phyloP scores from a whole-genome alignment of 2,797 vertebrate genomes.

The Diplodus puntazzo region DNA sequence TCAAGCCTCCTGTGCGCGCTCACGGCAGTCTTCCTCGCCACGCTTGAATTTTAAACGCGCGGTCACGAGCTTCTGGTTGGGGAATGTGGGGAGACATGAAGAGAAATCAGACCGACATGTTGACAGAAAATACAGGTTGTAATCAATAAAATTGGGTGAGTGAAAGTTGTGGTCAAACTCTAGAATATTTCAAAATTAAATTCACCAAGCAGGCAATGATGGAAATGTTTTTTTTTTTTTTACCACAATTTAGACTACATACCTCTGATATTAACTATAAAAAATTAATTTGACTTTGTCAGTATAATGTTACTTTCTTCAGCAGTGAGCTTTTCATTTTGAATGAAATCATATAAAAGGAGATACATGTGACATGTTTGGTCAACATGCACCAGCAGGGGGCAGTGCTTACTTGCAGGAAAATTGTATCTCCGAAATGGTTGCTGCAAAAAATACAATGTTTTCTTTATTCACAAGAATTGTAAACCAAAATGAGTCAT shows the following conservation, averaged over 20 bases:
- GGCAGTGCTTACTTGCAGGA: constrained; percentile 52
- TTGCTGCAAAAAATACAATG: too few species aligned
- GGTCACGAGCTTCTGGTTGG: constrained; percentile 55
- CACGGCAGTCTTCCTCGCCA: constrained; percentile 75
- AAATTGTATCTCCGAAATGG: neutral
- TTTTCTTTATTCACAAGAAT: neutral
- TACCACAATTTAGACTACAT: neutral
- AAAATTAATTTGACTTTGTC: neutral
- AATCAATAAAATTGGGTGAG: neutral
- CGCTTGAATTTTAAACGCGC: constrained; percentile 79
- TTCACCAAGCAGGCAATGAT: neutral
- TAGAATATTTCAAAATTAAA: neutral
- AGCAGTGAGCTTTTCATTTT: neutral
- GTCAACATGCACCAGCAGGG: constrained; percentile 56
- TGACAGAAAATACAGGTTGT: neutral
- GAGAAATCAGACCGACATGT: neutral
- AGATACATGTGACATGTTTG: neutral
- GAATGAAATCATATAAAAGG: neutral
- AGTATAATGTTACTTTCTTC: neutral
- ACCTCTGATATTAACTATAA: neutral
- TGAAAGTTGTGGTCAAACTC: neutral
- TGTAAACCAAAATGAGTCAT: neutral
- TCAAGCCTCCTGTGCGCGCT: constrained; percentile 83
- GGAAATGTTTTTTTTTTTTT: neutral
- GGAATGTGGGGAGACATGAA: neutral